Conservation (phyloP, 2,888 invertebrate genomes). For the Aelia acuminata region DNA sequence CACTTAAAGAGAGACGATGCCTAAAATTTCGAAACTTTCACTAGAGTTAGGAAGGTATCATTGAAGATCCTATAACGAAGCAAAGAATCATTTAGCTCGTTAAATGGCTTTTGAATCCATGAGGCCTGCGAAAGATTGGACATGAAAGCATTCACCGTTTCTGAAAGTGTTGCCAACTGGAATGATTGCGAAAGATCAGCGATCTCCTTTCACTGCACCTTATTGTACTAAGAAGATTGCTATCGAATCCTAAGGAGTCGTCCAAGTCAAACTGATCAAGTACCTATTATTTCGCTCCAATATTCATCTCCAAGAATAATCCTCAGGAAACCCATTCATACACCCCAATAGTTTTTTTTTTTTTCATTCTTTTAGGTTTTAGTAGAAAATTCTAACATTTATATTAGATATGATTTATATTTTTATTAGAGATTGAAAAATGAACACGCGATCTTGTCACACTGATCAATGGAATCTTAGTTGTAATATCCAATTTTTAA, state of each 20-base stretch:
- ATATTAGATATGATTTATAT: too few relatives aligned
- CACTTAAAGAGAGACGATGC: too few relatives aligned
- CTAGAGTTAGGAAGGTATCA: not conserved
- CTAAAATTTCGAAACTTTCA: not conserved
- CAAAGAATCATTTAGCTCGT: not conserved
- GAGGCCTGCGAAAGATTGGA: not conserved
- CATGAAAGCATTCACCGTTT: not conserved
- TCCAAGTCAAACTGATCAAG: not conserved
- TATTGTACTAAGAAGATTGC: not conserved
- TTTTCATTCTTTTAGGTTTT: too few relatives aligned
- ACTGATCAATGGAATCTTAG: too few relatives aligned
- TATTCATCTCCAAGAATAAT: too few relatives aligned
- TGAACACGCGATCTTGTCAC: too few relatives aligned
- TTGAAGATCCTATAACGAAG: not conserved
- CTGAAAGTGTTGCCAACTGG: not conserved
- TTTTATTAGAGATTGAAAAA: too few relatives aligned
- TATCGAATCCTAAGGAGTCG: not conserved
- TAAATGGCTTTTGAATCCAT: not conserved
- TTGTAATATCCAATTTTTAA: too few relatives aligned
- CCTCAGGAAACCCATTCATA: too few relatives aligned
- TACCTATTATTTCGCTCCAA: too few relatives aligned
- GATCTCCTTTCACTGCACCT: not conserved
- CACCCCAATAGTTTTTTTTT: too few relatives aligned
- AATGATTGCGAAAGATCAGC: not conserved
- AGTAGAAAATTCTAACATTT: too few relatives aligned